Conservation (phyloP, 2,113 vertebrate genomes). For the Anguilla rostrata region DNA sequence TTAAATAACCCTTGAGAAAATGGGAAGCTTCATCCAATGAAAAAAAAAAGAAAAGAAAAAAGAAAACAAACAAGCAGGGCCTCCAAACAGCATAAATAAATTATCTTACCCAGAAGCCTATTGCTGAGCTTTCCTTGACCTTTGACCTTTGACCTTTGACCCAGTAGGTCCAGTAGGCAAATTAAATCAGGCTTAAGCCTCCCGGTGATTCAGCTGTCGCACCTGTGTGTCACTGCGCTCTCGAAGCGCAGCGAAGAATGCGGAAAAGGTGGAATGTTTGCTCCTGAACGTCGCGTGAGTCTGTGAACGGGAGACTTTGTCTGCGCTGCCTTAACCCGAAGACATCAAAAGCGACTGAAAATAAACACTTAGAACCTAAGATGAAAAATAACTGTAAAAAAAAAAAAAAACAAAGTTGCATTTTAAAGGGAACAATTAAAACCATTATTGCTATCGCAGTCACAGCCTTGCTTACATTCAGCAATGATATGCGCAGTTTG, state of each 20-base stretch:
- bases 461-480: background rate
- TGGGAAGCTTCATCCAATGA: background rate
- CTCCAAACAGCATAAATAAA: background rate
- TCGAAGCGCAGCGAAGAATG: background rate
- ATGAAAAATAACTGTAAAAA: background rate
- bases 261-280: slow-evolving; percentile 22
- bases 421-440: background rate
- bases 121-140: background rate
- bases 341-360: background rate
- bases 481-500: background rate
- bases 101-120: background rate
- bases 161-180: background rate
- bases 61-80: background rate
- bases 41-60: no score
- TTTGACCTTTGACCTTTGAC: background rate
- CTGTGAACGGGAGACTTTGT: slow-evolving; percentile 4
- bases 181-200: background rate
- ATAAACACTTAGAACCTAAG: background rate
- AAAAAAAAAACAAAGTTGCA: background rate
- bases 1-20: background rate
- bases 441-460: background rate
- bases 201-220: background rate
- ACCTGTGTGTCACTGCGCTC: background rate
- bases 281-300: background rate
- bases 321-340: slow-evolving; percentile 3